Conservation (phyloP, 2,888 invertebrate genomes). For the Sinohyriopsis cumingii region DNA sequence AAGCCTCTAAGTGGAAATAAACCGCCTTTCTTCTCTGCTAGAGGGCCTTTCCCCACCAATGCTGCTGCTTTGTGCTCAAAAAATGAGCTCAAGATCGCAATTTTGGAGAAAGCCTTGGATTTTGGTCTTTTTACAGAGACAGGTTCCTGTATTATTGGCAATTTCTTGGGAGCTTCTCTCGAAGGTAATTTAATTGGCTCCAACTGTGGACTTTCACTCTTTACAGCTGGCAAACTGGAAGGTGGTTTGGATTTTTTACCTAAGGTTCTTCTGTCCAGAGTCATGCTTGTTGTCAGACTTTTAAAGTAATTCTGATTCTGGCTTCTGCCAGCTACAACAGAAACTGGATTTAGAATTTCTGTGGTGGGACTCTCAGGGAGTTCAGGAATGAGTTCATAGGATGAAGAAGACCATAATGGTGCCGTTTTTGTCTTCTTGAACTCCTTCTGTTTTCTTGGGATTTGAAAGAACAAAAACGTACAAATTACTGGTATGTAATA, state of each 20-base stretch:
- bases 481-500: not conserved
- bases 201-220: slow-evolving; percentile 28
- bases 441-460: slow-evolving; percentile 55
- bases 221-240: slow-evolving; percentile 11
- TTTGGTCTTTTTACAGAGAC: slow-evolving; percentile 25
- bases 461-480: slow-evolving; percentile 18
- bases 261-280: slow-evolving; percentile 48
- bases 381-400: slow-evolving; percentile 20
- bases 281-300: slow-evolving; percentile 60
- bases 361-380: slow-evolving; percentile 44
- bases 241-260: slow-evolving; percentile 11
- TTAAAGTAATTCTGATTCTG: slow-evolving; percentile 44
- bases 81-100: slow-evolving; percentile 63
- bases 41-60: slow-evolving; percentile 26
- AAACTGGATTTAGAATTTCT: slow-evolving; percentile 6
- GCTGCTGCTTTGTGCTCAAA: slow-evolving; percentile 62
- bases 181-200: slow-evolving; percentile 22
- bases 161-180: slow-evolving; percentile 23
- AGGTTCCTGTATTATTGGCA: slow-evolving; percentile 24
- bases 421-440: slow-evolving; percentile 64
- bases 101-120: slow-evolving; percentile 50
- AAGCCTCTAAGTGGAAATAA: slow-evolving; percentile 27
- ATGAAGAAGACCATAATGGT: slow-evolving; percentile 38
- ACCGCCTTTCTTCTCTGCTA: slow-evolving; percentile 28
- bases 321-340: slow-evolving; percentile 14